Percentiles rank a stretch among this genome's conserved stretches.
These are phyloP conservation scores for Falcaria lacertinaria DNA, from an alignment of 2,888 invertebrate species.

Conservation along the genomic window DNA sequence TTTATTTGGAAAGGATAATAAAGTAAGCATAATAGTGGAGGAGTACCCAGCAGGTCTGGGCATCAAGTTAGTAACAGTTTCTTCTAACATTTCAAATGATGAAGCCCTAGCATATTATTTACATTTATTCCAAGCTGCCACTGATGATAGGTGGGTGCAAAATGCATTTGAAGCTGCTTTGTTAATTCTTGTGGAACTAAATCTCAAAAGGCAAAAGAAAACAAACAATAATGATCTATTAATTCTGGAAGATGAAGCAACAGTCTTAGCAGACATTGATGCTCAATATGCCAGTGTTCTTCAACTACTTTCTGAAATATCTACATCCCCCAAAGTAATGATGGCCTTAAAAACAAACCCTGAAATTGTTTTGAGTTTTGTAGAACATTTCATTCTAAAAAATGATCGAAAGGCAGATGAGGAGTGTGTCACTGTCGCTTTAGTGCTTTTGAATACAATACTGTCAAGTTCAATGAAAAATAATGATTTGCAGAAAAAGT, in stretches of 20 bases:
- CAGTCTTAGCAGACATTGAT: conserved; percentile 43
- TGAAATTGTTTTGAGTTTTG: conserved; percentile 62
- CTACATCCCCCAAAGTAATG: conserved; percentile 62
- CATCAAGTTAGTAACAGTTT: conserved; percentile 39
- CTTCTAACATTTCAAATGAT: conserved; percentile 29
- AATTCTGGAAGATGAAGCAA: conserved; percentile 51
- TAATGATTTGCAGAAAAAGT: conserved; percentile 31
- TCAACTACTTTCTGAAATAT: conserved; percentile 72
- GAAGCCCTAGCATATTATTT: conserved; percentile 48
- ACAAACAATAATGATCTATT: conserved; percentile 46
- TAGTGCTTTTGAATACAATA: conserved; percentile 62
- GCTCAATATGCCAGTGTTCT: conserved; percentile 66
- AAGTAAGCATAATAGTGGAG: conserved; percentile 33
- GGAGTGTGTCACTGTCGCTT: conserved; percentile 64
- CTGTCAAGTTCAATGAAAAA: conserved; percentile 43
- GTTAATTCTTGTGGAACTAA: conserved; percentile 44
- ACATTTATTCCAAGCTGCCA: conserved; percentile 40
- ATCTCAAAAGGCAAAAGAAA: conserved; percentile 31
- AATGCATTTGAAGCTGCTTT: conserved; percentile 51
- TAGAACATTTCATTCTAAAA: conserved; percentile 61
- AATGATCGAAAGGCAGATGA: conserved; percentile 34
- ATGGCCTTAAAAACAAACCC: conserved; percentile 63
- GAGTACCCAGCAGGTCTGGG: conserved; percentile 61
- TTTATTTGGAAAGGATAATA: conserved; percentile 40
- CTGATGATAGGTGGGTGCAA: conserved; percentile 32